A percentile compares a stretch with the other conserved stretches of the same genome.
These are phyloP conservation scores for Aphaenogaster rudis DNA, from an alignment of 1,140 invertebrate species.

Conservation along the genomic window DNA sequence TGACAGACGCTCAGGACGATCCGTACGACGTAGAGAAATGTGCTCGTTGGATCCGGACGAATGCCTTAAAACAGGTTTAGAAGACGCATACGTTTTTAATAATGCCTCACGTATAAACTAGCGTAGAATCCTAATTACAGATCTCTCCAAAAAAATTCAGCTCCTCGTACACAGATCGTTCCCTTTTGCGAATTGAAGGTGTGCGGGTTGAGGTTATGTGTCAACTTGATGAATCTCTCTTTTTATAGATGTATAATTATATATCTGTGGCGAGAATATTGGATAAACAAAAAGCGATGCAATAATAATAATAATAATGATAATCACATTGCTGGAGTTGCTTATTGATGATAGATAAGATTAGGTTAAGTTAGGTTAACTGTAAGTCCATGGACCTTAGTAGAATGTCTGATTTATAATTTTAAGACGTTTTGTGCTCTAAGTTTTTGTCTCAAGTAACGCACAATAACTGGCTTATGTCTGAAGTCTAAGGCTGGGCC, in stretches of 20 bases:
- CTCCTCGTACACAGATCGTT: background rate
- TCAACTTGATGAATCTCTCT: background rate
- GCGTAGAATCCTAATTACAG: background rate
- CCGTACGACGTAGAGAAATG: slow-evolving; percentile 88
- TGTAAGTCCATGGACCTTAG: background rate
- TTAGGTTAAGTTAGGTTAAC: slow-evolving; percentile 5
- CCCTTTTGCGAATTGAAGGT: background rate
- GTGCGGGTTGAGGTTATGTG: slow-evolving; percentile 14
- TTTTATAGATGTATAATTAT: background rate
- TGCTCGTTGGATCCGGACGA: slow-evolving; percentile 90
- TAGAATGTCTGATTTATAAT: background rate
- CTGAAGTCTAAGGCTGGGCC: too few relatives aligned
- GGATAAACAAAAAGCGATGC: background rate
- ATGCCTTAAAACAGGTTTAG: slow-evolving; percentile 89
- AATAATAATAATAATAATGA: background rate
- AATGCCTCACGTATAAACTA: background rate
- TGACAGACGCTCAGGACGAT: slow-evolving; percentile 16
- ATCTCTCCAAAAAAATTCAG: background rate
- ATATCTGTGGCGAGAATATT: background rate
- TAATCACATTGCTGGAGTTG: background rate
- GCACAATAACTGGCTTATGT: too few relatives aligned
- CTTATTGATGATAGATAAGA: background rate
- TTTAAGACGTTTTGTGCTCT: too few relatives aligned
- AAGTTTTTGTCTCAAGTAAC: too few relatives aligned
- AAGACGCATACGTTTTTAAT: background rate